A percentile compares a stretch with the other conserved stretches of the same genome.
Evolutionary conservation across 1,140 invertebrate genomes (phyloP).

Genomic region (Drosophila navojoa): DNA sequence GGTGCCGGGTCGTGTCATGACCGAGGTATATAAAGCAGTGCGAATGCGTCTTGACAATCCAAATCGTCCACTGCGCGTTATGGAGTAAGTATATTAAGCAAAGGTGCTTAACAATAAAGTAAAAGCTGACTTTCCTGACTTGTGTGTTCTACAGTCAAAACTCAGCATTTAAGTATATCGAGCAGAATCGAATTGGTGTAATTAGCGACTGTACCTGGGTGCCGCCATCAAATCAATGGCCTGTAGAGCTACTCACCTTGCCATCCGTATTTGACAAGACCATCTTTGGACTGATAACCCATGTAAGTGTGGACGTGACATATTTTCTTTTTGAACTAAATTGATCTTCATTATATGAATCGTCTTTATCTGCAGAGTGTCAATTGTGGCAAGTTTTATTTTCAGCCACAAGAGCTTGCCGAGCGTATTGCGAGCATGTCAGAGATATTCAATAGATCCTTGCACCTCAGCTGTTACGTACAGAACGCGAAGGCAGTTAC

Average conservation of each 20-base stretch:
- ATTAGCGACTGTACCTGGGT: conserved; percentile 65
- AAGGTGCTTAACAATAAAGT: background rate
- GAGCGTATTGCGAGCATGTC: conserved; percentile 57
- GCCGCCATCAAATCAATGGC: conserved; percentile 48
- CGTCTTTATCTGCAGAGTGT: conserved; percentile 44
- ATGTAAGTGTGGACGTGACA: conserved; percentile 47
- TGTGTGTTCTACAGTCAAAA: conserved; percentile 33
- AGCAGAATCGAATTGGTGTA: conserved; percentile 51
- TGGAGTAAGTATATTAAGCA: conserved; percentile 59
- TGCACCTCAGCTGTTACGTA: conserved; percentile 32
- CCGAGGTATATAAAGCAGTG: conserved; percentile 91
- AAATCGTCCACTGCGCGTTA: conserved; percentile 85
- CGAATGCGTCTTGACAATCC: conserved; percentile 87
- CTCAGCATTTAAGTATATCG: conserved; percentile 58
- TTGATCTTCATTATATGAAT: too few relatives aligned
- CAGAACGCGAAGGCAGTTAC: conserved; percentile 43
- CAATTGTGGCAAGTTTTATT: conserved; percentile 75
- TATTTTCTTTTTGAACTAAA: background rate
- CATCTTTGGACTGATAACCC: conserved; percentile 58
- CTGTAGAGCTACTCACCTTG: conserved; percentile 65
- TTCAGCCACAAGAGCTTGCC: conserved; percentile 55
- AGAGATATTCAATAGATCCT: conserved; percentile 52
- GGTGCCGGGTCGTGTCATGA: conserved; percentile 87
- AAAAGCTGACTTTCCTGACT: background rate
- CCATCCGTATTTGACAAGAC: conserved; percentile 71